Conservation (phyloP, 1,140 invertebrate genomes). For the Harpegnathos saltator region DNA sequence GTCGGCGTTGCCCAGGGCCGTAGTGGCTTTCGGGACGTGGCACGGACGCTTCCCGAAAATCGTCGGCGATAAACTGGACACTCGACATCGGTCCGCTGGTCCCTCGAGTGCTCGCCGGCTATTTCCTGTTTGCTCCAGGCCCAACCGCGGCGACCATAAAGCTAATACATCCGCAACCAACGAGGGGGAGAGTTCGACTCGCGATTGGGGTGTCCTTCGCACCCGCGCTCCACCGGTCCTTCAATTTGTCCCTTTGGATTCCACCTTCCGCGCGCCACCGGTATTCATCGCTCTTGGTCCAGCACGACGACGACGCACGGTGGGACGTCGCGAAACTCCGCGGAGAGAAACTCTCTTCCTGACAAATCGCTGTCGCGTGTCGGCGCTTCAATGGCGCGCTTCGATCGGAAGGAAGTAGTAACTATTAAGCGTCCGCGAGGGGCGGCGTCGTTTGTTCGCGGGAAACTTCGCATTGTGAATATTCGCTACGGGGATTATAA, state of each 20-base stretch:
- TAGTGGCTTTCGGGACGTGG: slow-evolving; percentile 41
- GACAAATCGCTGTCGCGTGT: slow-evolving; percentile 85
- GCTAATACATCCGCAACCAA: slow-evolving; percentile 81
- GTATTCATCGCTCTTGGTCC: slow-evolving; percentile 14
- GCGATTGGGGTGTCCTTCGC: slow-evolving; percentile 61
- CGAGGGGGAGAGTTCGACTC: slow-evolving; percentile 70
- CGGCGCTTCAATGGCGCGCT: slow-evolving; percentile 55
- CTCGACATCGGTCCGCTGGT: slow-evolving; percentile 58
- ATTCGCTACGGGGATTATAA: background rate
- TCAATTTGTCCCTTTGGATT: slow-evolving; percentile 39
- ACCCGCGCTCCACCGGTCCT: slow-evolving; percentile 6
- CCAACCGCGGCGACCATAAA: slow-evolving; percentile 81
- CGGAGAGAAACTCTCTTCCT: slow-evolving; percentile 62
- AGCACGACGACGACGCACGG: slow-evolving; percentile 41
- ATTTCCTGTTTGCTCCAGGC: slow-evolving; percentile 82
- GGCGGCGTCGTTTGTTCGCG: background rate
- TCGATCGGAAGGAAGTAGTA: slow-evolving; percentile 73
- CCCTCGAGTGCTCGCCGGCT: slow-evolving; percentile 73
- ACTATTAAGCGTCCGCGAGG: slow-evolving; percentile 44
- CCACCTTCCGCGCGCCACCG: background rate
- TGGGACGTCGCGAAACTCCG: slow-evolving; percentile 45
- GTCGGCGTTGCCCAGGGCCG: slow-evolving; percentile 63
- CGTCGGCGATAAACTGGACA: slow-evolving; percentile 80
- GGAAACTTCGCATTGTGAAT: background rate
- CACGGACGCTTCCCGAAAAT: slow-evolving; percentile 75